Evolutionary conservation across 1,140 invertebrate species (phyloP).

Genomic region (Anastrepha ludens): DNA sequence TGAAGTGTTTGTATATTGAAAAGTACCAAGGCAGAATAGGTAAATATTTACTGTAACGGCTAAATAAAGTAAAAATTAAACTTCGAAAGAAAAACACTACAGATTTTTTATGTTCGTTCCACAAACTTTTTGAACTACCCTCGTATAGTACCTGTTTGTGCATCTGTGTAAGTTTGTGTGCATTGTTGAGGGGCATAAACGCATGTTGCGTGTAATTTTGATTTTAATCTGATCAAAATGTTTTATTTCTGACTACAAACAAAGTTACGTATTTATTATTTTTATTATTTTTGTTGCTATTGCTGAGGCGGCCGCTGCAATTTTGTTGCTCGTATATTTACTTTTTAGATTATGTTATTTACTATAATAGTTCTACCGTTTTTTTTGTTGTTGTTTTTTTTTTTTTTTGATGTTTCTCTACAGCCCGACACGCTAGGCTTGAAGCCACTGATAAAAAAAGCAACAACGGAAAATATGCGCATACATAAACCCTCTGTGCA

Average conservation of each 20-base stretch:
- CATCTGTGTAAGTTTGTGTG: neutral
- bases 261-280: slow-evolving; percentile 6
- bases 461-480: neutral
- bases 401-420: no score
- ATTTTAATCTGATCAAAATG: slow-evolving; percentile 52
- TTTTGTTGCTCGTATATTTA: slow-evolving; percentile 26
- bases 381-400: neutral
- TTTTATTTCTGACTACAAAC: slow-evolving; percentile 47
- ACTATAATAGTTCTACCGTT: slow-evolving; percentile 38
- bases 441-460: neutral
- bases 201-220: slow-evolving; percentile 57
- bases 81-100: no score
- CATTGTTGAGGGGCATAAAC: slow-evolving; percentile 36
- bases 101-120: no score
- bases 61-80: no score
- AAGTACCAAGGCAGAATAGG: no score
- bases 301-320: neutral
- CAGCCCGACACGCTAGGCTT: neutral
- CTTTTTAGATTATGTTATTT: slow-evolving; percentile 49
- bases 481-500: neutral
- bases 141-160: neutral
- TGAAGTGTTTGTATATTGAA: no score
- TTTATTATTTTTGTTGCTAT: neutral
- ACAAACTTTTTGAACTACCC: no score
- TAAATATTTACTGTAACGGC: no score